Percentiles rank a stretch among this genome's conserved stretches.
Conservation (phyloP, 2,113 vertebrate species). For the Globicephala melas region DNA sequence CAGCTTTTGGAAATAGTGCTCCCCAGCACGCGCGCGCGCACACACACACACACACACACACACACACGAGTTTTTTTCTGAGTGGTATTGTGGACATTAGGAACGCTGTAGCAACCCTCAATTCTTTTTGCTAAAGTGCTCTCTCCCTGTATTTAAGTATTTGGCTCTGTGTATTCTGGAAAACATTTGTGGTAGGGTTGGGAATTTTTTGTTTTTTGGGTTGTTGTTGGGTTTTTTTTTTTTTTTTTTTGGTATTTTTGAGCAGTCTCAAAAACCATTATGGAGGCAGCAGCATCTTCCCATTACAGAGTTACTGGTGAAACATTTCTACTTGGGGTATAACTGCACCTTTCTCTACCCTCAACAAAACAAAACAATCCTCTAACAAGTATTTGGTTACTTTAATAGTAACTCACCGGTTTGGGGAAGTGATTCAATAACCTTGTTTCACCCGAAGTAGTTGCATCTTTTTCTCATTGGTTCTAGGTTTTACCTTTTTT, state of each 20-base stretch:
- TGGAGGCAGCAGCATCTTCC: background rate
- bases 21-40: background rate
- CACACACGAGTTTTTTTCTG: background rate
- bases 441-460: background rate
- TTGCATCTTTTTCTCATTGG: constrained; percentile 19
- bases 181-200: background rate
- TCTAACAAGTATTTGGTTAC: background rate
- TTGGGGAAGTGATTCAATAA: constrained; percentile 19
- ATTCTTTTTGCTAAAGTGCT: background rate
- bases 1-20: background rate
- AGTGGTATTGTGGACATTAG: background rate
- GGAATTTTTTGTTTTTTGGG: background rate
- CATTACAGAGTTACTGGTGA: background rate
- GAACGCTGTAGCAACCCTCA: background rate
- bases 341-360: background rate
- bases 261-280: background rate
- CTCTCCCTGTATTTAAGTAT: background rate
- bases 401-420: background rate
- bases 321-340: background rate
- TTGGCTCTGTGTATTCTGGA: background rate
- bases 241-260: background rate
- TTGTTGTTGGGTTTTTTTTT: background rate
- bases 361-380: background rate
- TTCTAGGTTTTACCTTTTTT: background rate
- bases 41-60: background rate